These are phyloP conservation scores for Lithobates sylvaticus DNA, from an alignment of 2,797 vertebrate species.

Conservation along the genomic window DNA sequence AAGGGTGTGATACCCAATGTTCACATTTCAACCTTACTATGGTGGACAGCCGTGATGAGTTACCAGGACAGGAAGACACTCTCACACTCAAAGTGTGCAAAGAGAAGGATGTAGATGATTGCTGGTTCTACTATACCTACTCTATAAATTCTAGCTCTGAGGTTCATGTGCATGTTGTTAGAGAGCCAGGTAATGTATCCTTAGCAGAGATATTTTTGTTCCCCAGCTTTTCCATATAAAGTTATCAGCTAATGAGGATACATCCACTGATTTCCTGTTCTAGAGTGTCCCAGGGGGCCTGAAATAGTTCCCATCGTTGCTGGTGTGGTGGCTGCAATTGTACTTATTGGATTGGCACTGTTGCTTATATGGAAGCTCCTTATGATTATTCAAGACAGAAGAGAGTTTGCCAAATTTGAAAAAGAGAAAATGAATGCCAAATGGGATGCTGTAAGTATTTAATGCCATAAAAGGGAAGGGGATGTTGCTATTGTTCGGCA, in stretches of 20 bases:
- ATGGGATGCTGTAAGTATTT: constrained; percentile 93
- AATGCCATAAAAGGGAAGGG: background rate
- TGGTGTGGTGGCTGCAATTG: constrained; percentile 97
- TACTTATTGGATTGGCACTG: constrained; percentile 95
- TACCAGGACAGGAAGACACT: constrained; percentile 84
- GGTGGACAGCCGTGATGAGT: constrained; percentile 82
- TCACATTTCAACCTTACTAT: constrained; percentile 79
- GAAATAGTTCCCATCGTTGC: constrained; percentile 97
- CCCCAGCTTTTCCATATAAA: no score
- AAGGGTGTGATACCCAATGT: constrained; percentile 82
- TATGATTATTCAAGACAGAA: constrained; percentile 97
- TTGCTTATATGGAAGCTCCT: constrained; percentile 98
- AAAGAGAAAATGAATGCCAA: constrained; percentile 99
- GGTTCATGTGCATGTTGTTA: constrained; percentile 84
- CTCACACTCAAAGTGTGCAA: constrained; percentile 86
- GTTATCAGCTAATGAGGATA: no score
- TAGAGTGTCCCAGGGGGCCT: constrained; percentile 93
- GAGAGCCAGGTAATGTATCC: constrained; percentile 80
- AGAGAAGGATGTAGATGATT: constrained; percentile 94
- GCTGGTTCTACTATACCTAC: constrained; percentile 97
- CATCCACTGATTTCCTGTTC: constrained; percentile 30
- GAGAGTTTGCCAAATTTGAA: constrained; percentile 98
- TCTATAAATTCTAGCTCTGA: constrained; percentile 87
- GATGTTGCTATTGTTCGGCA: no score
- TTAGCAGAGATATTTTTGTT: no score